These are phyloP conservation scores for Amphipoea oculea DNA, from an alignment of 2,888 invertebrate genomes.

Conservation along the genomic window DNA sequence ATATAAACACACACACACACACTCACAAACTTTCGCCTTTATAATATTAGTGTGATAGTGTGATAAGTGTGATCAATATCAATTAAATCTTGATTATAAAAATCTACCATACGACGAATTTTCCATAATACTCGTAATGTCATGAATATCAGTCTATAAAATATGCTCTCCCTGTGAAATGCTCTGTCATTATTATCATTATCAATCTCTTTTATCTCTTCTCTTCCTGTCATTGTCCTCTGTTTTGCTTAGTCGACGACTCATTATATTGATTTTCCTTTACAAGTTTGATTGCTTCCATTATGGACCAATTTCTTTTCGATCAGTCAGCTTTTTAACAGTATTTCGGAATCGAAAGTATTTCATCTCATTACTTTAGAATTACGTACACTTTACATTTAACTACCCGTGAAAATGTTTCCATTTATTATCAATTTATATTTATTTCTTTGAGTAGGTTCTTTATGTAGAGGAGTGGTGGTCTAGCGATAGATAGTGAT, in stretches of 20 bases:
- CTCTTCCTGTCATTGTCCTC: constrained; percentile 14
- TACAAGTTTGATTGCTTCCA: constrained; percentile 38
- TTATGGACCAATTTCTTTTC: constrained; percentile 33
- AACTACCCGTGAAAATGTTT: neutral
- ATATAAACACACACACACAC: too few species aligned
- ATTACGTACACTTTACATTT: constrained; percentile 9
- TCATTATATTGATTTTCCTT: constrained; percentile 36
- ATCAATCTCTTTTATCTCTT: neutral
- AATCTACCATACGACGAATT: neutral
- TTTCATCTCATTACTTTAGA: neutral
- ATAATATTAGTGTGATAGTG: too few species aligned
- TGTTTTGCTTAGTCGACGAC: constrained; percentile 8
- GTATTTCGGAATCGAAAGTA: constrained; percentile 7
- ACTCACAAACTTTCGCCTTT: too few species aligned
- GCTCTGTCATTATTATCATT: constrained; percentile 8
- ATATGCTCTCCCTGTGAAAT: constrained; percentile 11
- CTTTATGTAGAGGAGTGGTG: too few species aligned
- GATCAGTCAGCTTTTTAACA: constrained; percentile 18
- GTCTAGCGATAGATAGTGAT: too few species aligned
- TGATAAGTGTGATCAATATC: too few species aligned
- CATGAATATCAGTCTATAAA: neutral
- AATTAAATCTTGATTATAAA: too few species aligned
- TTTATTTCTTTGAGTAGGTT: neutral
- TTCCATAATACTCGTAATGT: neutral
- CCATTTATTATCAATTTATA: neutral